Conservation (phyloP, 2,113 vertebrate species). For the Engraulis encrasicolus region DNA sequence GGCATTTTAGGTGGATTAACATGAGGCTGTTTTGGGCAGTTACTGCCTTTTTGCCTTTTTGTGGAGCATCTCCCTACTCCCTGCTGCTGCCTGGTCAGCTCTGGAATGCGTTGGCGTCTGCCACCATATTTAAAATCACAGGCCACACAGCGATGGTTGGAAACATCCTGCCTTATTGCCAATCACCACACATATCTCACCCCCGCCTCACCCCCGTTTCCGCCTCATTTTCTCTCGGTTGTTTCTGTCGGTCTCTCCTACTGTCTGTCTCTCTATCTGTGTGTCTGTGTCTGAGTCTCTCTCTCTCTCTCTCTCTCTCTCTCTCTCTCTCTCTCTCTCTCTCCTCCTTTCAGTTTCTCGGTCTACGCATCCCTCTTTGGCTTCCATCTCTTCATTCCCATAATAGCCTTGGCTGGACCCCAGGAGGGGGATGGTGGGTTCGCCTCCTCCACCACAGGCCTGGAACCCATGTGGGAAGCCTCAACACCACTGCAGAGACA, state of each 20-base stretch:
- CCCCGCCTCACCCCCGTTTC: too few species aligned
- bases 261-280: too few species aligned
- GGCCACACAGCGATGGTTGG: background rate
- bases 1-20: too few species aligned
- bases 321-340: background rate
- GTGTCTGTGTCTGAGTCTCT: too few species aligned
- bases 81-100: background rate
- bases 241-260: too few species aligned
- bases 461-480: background rate
- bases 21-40: too few species aligned
- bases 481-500: slow-evolving; percentile 11
- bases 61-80: background rate
- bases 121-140: background rate
- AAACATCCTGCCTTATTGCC: background rate
- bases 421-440: background rate
- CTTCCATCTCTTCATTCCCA: background rate
- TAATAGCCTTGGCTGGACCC: background rate
- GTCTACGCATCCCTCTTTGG: slow-evolving; percentile 14
- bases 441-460: background rate
- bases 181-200: background rate
- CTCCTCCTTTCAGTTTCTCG: background rate
- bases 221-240: too few species aligned
- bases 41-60: too few species aligned
- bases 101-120: background rate
- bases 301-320: background rate